Evolutionary conservation across 1,140 invertebrate species (phyloP).

Genomic region (Brachionus manjavacas): DNA sequence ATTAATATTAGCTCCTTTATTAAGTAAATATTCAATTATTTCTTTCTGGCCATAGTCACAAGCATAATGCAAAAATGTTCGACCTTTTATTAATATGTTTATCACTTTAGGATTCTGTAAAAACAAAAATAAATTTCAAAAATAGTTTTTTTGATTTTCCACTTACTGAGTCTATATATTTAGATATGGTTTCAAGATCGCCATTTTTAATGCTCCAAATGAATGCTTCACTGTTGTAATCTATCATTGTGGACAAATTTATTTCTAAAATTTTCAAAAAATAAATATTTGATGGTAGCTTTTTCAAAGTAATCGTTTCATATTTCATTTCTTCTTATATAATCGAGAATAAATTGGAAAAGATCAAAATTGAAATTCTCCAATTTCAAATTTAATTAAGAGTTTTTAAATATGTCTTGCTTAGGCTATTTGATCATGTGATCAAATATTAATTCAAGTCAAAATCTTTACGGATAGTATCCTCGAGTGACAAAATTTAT

Average conservation of each 20-base stretch:
- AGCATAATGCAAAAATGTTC: constrained; percentile 60
- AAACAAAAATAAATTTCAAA: constrained; percentile 1
- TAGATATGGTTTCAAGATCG: constrained; percentile 31
- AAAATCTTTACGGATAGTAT: background rate
- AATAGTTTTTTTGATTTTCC: background rate
- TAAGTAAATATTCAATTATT: constrained; percentile 79
- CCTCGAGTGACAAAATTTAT: background rate
- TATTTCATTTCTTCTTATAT: background rate
- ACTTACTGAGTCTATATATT: constrained; percentile 32
- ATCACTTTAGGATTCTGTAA: constrained; percentile 39
- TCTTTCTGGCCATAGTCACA: constrained; percentile 88
- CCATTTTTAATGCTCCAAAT: constrained; percentile 42
- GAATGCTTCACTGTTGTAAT: constrained; percentile 4
- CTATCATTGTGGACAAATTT: background rate
- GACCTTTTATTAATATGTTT: constrained; percentile 45
- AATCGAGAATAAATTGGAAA: background rate
- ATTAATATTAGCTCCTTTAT: constrained; percentile 83
- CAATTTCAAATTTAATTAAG: background rate
- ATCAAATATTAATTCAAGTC: background rate
- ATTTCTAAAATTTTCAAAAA: background rate
- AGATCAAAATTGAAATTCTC: background rate
- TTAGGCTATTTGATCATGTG: background rate
- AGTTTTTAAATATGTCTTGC: background rate
- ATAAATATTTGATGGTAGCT: background rate
- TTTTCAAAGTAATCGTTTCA: background rate